phyloP scores from a whole-genome alignment of 2,113 vertebrate species.

The Sinocyclocheilus maitianheensis region DNA sequence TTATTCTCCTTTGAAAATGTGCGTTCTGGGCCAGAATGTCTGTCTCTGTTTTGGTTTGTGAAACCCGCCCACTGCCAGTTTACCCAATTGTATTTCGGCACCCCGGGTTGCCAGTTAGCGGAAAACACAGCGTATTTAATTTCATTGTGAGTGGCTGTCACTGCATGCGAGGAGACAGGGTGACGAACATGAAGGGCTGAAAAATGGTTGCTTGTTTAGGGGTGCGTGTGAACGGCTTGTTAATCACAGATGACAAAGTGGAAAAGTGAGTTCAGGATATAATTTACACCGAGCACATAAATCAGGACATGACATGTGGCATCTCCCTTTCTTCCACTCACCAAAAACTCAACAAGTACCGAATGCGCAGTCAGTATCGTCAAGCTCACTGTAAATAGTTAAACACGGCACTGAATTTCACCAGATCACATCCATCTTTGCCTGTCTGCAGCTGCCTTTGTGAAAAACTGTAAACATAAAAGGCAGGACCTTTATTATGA shows the following conservation, averaged over 20 bases:
- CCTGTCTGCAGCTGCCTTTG: conserved; percentile 6
- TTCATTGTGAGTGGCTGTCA: conserved; percentile 26
- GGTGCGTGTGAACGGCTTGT: conserved; percentile 65
- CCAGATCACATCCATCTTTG: background rate
- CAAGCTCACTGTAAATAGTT: background rate
- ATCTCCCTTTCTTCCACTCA: conserved; percentile 17
- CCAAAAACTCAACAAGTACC: conserved; percentile 22
- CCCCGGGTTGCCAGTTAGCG: too few species aligned
- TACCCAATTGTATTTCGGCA: too few species aligned
- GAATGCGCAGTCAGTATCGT: background rate
- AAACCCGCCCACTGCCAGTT: too few species aligned
- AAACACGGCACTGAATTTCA: background rate
- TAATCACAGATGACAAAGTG: conserved; percentile 68
- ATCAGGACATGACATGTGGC: conserved; percentile 53
- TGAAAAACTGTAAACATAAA: conserved; percentile 24
- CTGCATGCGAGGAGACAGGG: conserved; percentile 35
- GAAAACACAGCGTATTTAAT: too few species aligned
- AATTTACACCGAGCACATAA: conserved; percentile 65
- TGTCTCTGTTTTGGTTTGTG: too few species aligned
- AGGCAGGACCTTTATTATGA: background rate
- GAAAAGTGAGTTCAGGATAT: conserved; percentile 65
- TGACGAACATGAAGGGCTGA: background rate
- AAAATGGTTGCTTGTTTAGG: conserved; percentile 47
- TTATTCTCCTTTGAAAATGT: too few species aligned
- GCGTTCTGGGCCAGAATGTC: too few species aligned